Evolutionary conservation across 2,113 vertebrate genomes (phyloP), one percentile per base, ranked within the genome.

Genomic region (Macaca mulatta): DNA sequence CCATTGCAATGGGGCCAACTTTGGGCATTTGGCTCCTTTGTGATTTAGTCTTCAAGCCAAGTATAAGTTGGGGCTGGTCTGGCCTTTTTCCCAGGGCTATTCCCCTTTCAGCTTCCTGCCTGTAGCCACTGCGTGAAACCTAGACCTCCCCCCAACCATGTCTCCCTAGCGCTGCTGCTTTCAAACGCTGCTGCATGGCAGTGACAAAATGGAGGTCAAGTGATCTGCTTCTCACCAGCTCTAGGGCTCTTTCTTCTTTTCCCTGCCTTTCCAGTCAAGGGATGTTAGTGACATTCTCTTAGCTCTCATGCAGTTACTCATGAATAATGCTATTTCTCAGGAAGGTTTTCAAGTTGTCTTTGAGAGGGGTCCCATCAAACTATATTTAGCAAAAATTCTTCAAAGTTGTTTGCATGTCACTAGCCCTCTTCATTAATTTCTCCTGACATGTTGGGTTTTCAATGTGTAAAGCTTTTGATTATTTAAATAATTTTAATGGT

Each of bases 31-130:
- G 67, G 64, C 48, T 85, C 70, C 50, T 96, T 67, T 93, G 81
- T 74, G 89, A 85, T 78, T 16, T 93, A 3, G 13, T 95, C 64
- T 77, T 83, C 14, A 25, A 57, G 93, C 85, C 96, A 96, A 77
- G 77, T 22, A 4, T 20, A 83, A 72, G 86, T 3, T 5, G 67
- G 43, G 78, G 78, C 78, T 89, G 64, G 38, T 12, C 77, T 94
- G 96, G 77, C 77, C 27, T n/a, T 59, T 57, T 89, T 89, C 78
- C 89, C 8, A 0, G 45, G 2, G 48, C 30, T 80, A 20, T 0
- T 83, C 45, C 20, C 32, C 17, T 61, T 81, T 74, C 72, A 78
- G 79, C 16, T 72, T 61, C 95, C 55, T 89, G 61, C 40, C 67
- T 50, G 22, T 13, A 32, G 85, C 43, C 85, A 61, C 48, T 1